These are phyloP conservation scores for Thymelicus acteon DNA, from an alignment of 2,888 invertebrate genomes.

Conservation along the genomic window DNA sequence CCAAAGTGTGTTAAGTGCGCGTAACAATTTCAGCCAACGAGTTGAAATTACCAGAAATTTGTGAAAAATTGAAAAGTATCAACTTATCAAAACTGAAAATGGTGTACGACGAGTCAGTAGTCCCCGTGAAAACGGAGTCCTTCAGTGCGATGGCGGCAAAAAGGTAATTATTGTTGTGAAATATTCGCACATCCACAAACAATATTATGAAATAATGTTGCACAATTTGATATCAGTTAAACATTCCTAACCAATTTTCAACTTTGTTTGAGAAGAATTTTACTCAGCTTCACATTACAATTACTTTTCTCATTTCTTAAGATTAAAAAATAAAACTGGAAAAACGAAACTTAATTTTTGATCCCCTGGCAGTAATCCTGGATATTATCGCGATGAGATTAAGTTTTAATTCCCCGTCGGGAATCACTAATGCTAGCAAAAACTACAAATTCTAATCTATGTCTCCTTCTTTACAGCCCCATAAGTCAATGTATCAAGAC, in stretches of 20 bases:
- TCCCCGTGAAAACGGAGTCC: conserved; percentile 74
- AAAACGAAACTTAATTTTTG: too few relatives aligned
- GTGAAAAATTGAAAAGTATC: conserved; percentile 71
- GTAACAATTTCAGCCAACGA: conserved; percentile 56
- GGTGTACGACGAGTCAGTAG: conserved; percentile 73
- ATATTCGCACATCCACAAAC: conserved; percentile 13
- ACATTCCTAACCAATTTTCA: too few relatives aligned
- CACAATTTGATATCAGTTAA: not conserved
- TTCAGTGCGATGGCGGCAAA: conserved; percentile 80
- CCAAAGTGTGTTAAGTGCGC: conserved; percentile 40
- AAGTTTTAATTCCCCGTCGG: too few relatives aligned
- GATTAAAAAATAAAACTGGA: too few relatives aligned
- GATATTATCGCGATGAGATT: too few relatives aligned
- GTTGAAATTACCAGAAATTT: conserved; percentile 59
- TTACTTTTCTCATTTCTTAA: too few relatives aligned
- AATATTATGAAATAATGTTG: conserved; percentile 39
- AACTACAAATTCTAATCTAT: not conserved
- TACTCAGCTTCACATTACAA: too few relatives aligned
- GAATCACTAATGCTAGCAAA: not conserved
- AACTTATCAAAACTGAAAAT: conserved; percentile 62
- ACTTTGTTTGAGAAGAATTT: too few relatives aligned
- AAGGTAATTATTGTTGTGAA: conserved; percentile 65
- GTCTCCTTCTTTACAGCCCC: conserved; percentile 66
- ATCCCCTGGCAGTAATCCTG: too few relatives aligned
- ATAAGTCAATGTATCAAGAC: conserved; percentile 81